Conservation (phyloP, 2,888 invertebrate genomes). For the Leucoma salicis region DNA sequence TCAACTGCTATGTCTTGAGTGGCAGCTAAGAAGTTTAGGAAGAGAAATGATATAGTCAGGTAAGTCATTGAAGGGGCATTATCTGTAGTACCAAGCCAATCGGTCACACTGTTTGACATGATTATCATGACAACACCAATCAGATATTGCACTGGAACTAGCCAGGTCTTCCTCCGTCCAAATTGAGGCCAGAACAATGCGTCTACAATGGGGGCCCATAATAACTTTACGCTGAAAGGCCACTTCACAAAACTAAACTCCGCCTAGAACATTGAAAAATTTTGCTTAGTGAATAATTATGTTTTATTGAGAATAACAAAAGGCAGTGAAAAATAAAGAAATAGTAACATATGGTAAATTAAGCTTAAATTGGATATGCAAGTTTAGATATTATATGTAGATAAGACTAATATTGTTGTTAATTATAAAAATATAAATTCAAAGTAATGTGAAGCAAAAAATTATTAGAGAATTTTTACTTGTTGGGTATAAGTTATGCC, state of each 20-base stretch:
- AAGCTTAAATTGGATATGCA: too few relatives aligned
- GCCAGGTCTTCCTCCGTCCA: constrained; percentile 97
- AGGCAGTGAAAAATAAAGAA: background rate
- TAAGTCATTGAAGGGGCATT: constrained; percentile 86
- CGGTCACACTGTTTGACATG: constrained; percentile 88
- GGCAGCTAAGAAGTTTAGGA: constrained; percentile 97
- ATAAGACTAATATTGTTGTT: background rate
- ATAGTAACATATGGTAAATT: background rate
- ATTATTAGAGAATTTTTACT: constrained; percentile 51
- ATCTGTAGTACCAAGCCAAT: constrained; percentile 88
- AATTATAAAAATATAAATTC: background rate
- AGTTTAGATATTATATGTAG: too few relatives aligned
- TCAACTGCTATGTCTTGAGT: constrained; percentile 99
- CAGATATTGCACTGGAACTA: constrained; percentile 96
- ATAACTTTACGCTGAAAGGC: constrained; percentile 95
- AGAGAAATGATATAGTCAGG: constrained; percentile 93
- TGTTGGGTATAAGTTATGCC: constrained; percentile 97
- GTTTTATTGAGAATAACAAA: background rate
- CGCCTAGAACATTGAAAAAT: constrained; percentile 80
- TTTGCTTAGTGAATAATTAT: background rate
- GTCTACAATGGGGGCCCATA: constrained; percentile 99
- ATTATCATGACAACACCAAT: constrained; percentile 95
- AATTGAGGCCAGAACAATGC: constrained; percentile 91
- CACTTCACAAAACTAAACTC: constrained; percentile 96
- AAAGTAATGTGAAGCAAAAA: background rate